A percentile compares a stretch with the other conserved stretches of the same genome.
Conservation (phyloP, 2,113 vertebrate genomes). For the Chloebia gouldiae region DNA sequence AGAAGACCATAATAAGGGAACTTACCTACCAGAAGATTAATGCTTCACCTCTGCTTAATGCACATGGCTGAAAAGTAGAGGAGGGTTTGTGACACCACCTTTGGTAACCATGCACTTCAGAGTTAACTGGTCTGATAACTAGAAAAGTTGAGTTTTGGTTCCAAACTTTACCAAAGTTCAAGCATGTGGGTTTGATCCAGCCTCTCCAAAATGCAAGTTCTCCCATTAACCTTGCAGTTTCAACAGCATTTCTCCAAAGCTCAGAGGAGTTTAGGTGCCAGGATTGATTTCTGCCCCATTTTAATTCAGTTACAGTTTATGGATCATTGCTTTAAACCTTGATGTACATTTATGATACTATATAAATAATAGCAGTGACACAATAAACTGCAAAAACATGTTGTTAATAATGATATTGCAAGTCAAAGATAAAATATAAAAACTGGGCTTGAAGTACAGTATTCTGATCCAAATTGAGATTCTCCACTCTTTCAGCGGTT, state of each 20-base stretch:
- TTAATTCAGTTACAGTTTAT: neutral
- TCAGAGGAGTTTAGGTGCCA: neutral
- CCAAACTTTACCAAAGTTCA: neutral
- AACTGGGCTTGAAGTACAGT: neutral
- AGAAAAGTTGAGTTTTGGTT: neutral
- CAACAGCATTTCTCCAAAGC: neutral
- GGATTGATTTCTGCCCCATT: neutral
- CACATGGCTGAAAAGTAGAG: neutral
- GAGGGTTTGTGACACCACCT: neutral
- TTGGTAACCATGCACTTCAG: neutral
- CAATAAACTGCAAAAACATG: neutral
- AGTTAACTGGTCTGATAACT: neutral
- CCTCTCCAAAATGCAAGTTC: neutral
- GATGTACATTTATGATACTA: neutral
- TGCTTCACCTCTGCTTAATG: neutral
- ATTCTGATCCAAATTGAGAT: neutral
- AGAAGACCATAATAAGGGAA: neutral
- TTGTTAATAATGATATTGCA: neutral
- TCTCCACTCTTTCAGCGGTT: neutral
- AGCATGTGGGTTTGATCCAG: neutral
- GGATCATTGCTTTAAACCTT: neutral
- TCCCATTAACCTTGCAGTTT: neutral
- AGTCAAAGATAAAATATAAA: constrained; percentile 38
- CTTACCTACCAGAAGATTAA: neutral
- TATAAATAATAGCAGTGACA: neutral